phyloP scores from a whole-genome alignment of 2,888 invertebrate species.

The Amphipyra tragopoginis region DNA sequence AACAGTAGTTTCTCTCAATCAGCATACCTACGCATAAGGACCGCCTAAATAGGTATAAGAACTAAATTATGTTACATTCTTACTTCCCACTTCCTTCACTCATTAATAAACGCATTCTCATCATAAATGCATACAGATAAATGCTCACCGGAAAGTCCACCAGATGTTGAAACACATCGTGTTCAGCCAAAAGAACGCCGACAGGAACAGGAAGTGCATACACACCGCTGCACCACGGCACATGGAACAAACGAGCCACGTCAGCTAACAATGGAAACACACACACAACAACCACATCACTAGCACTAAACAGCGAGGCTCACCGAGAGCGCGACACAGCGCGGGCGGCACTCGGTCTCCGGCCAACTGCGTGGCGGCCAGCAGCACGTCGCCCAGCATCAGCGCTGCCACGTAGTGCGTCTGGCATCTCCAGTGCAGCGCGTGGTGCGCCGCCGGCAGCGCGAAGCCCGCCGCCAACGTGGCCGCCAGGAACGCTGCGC shows the following conservation, averaged over 20 bases:
- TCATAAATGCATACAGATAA: too few relatives aligned
- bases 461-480: conserved; percentile 95
- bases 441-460: conserved; percentile 95
- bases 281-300: conserved; percentile 9
- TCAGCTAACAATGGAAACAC: conserved; percentile 16
- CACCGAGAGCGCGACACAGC: conserved; percentile 92
- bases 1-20: too few relatives aligned
- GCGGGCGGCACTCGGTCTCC: conserved; percentile 90
- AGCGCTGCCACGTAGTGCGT: conserved; percentile 96
- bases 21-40: too few relatives aligned
- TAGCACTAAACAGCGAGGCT: conserved; percentile 70
- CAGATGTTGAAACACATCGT: conserved; percentile 98
- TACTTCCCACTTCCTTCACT: too few relatives aligned
- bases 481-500: conserved; percentile 94
- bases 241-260: conserved; percentile 64
- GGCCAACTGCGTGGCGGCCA: conserved; percentile 94
- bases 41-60: too few relatives aligned
- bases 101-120: too few relatives aligned
- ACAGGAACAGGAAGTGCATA: conserved; percentile 96
- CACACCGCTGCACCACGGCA: conserved; percentile 91
- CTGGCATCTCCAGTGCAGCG: conserved; percentile 96
- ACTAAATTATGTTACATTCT: too few relatives aligned
- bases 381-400: conserved; percentile 94
- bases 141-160: conserved; percentile 96
- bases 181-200: conserved; percentile 98